These are phyloP conservation scores for Rhineura floridana DNA, from an alignment of 2,113 vertebrate species.

Conservation along the genomic window DNA sequence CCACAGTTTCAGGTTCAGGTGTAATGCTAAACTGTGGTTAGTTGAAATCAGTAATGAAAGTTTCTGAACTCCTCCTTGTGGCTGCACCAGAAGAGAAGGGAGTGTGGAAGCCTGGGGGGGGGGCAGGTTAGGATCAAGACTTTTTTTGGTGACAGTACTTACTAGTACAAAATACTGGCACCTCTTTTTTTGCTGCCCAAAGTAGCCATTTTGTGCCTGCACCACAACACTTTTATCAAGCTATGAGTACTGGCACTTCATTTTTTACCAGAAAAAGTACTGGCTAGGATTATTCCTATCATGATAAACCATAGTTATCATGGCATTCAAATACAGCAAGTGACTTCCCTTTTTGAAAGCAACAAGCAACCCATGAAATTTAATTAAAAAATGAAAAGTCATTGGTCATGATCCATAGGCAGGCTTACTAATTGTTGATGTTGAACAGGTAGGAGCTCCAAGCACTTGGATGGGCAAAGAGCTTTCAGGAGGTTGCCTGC, in stretches of 20 bases:
- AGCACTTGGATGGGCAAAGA: not conserved
- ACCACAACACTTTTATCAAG: no score
- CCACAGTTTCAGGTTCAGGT: not conserved
- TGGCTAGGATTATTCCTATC: no score
- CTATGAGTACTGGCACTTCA: no score
- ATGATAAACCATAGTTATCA: no score
- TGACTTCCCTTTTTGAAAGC: rapidly evolving
- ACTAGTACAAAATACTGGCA: no score
- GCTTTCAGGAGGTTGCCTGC: not conserved
- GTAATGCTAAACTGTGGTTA: not conserved
- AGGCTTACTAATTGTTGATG: not conserved
- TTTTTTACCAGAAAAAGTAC: no score
- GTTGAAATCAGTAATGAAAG: not conserved
- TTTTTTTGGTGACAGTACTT: no score
- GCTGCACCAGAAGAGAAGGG: not conserved
- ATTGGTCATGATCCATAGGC: not conserved
- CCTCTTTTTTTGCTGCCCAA: no score
- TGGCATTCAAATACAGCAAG: no score
- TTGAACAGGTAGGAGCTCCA: not conserved
- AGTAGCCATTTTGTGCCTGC: no score
- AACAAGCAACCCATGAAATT: not conserved
- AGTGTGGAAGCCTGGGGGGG: not conserved
- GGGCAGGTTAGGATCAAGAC: no score
- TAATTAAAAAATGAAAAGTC: not conserved
- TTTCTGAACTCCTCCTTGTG: not conserved